phyloP scores from a whole-genome alignment of 2,888 invertebrate genomes.

The Acanthococcus lagerstroemiae region DNA sequence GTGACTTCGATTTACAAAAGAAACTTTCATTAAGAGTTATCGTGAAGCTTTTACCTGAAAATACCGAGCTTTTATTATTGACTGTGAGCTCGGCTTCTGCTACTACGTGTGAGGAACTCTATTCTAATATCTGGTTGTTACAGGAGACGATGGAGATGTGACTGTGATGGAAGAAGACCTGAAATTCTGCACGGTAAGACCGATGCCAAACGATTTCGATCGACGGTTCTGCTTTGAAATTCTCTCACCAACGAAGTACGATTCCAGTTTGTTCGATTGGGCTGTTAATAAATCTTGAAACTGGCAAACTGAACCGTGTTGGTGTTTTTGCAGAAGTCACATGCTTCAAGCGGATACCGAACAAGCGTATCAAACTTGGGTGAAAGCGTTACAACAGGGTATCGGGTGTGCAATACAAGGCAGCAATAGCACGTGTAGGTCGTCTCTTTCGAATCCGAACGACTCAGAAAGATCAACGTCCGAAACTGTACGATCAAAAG shows the following conservation, averaged over 20 bases:
- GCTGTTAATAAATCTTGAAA: background rate
- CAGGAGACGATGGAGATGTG: slow-evolving; percentile 66
- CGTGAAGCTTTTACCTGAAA: too few relatives aligned
- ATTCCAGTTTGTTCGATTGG: slow-evolving; percentile 34
- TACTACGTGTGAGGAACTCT: background rate
- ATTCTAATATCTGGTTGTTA: slow-evolving; percentile 30
- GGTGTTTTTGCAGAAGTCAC: slow-evolving; percentile 61
- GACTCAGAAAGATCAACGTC: background rate
- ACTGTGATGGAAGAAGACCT: slow-evolving; percentile 97
- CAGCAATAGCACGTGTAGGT: slow-evolving; percentile 39
- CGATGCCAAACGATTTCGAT: slow-evolving; percentile 69
- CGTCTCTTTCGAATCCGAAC: background rate
- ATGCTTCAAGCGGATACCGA: slow-evolving; percentile 97
- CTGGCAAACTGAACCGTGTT: background rate
- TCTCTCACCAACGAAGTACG: slow-evolving; percentile 81
- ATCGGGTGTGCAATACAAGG: slow-evolving; percentile 65
- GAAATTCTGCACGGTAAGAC: slow-evolving; percentile 85
- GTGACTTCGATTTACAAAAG: too few relatives aligned
- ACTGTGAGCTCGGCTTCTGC: slow-evolving; percentile 1
- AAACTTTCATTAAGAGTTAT: too few relatives aligned
- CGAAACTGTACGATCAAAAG: slow-evolving; percentile 3
- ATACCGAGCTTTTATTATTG: too few relatives aligned
- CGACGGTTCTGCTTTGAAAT: slow-evolving; percentile 93
- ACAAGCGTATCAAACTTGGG: slow-evolving; percentile 80
- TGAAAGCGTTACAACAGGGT: slow-evolving; percentile 62